Evolutionary conservation across 2,888 invertebrate species (phyloP).

Genomic region (Podabrus alpinus): DNA sequence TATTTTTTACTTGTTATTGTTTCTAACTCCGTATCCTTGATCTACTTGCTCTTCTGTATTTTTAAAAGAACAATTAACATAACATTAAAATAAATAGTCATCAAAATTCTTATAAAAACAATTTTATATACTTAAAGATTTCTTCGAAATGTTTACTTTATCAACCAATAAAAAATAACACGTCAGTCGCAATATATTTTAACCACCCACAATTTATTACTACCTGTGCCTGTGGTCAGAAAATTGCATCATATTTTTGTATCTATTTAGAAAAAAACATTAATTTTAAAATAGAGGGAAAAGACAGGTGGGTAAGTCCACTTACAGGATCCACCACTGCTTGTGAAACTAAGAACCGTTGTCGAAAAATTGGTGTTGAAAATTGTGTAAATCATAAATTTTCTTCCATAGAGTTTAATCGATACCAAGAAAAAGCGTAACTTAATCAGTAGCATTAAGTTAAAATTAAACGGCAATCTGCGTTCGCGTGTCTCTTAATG

Average conservation of each 20-base stretch:
- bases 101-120: slow-evolving; percentile 6
- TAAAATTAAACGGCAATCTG: slow-evolving; percentile 46
- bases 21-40: slow-evolving; percentile 19
- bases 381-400: slow-evolving; percentile 7
- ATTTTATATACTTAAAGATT: background rate
- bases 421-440: slow-evolving; percentile 44
- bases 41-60: slow-evolving; percentile 14
- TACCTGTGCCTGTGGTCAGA: too few relatives aligned
- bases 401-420: slow-evolving; percentile 8
- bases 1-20: slow-evolving; percentile 12
- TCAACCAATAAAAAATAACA: background rate
- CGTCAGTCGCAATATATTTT: slow-evolving; percentile 23
- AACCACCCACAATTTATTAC: slow-evolving; percentile 24
- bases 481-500: slow-evolving; percentile 47
- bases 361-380: background rate
- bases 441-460: slow-evolving; percentile 47
- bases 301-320: too few relatives aligned
- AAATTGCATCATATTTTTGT: background rate
- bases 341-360: too few relatives aligned
- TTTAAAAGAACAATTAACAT: slow-evolving; percentile 19
- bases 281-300: too few relatives aligned
- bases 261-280: too few relatives aligned
- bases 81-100: slow-evolving; percentile 15
- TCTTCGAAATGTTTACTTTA: background rate
- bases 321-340: too few relatives aligned